Evolutionary conservation across 2,888 invertebrate species (phyloP).

Genomic region (Lymantria monacha): DNA sequence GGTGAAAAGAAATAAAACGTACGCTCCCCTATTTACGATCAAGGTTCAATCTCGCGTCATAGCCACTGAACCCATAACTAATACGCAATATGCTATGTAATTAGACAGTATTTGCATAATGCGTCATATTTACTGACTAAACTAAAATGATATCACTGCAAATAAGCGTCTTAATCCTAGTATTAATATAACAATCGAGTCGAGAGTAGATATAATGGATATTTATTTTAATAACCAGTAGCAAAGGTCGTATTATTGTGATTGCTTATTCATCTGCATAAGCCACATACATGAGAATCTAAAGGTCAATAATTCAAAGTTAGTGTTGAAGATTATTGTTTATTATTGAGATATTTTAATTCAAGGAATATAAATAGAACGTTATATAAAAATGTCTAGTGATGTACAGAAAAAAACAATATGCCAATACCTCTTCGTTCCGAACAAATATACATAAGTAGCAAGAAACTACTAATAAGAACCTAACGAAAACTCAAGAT

Average conservation of each 20-base stretch:
- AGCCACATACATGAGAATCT: slow-evolving; percentile 54
- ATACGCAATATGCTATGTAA: slow-evolving; percentile 14
- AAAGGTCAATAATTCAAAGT: slow-evolving; percentile 73
- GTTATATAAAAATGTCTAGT: neutral
- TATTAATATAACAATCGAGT: slow-evolving; percentile 60
- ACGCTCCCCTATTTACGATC: slow-evolving; percentile 73
- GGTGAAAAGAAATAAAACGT: slow-evolving; percentile 80
- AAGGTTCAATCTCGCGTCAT: slow-evolving; percentile 54
- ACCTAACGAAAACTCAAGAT: too few species aligned
- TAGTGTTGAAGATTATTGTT: slow-evolving; percentile 61
- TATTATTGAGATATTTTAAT: slow-evolving; percentile 56
- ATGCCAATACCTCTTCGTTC: too few species aligned
- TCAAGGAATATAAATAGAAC: slow-evolving; percentile 13
- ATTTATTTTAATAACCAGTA: slow-evolving; percentile 59
- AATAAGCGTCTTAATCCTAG: slow-evolving; percentile 54
- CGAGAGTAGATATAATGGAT: slow-evolving; percentile 59
- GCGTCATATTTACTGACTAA: slow-evolving; percentile 20
- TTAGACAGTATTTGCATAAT: slow-evolving; percentile 13
- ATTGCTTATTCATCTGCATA: slow-evolving; percentile 68
- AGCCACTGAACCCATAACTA: slow-evolving; percentile 56
- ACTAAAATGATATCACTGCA: slow-evolving; percentile 41
- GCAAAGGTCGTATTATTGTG: slow-evolving; percentile 68
- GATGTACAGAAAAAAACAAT: too few species aligned
- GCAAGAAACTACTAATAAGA: too few species aligned
- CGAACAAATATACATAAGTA: too few species aligned